Evolutionary conservation across 2,113 vertebrate species (phyloP).

Genomic region (Gavia stellata): DNA sequence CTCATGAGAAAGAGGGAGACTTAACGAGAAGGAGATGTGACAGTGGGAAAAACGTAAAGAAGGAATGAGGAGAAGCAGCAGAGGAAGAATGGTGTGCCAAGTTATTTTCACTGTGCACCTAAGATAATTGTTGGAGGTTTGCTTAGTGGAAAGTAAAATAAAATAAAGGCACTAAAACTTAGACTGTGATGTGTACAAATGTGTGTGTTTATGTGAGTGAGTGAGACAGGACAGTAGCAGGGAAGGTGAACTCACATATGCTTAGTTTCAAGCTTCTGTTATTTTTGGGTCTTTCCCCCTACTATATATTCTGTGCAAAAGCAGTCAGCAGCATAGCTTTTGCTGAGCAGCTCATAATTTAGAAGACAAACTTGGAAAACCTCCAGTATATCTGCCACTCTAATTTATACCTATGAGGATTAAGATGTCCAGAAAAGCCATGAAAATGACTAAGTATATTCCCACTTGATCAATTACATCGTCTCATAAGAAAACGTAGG

Average conservation of each 20-base stretch:
- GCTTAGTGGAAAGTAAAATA: background rate
- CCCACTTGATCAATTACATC: slow-evolving; percentile 53
- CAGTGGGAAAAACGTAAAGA: background rate
- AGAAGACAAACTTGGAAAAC: slow-evolving; percentile 29
- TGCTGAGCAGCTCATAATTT: slow-evolving; percentile 32
- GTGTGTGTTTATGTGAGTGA: too few relatives aligned
- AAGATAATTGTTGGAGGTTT: background rate
- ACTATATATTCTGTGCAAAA: background rate
- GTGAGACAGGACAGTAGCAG: background rate
- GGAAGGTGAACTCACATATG: background rate
- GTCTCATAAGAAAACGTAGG: background rate
- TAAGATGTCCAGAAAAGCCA: slow-evolving; percentile 41
- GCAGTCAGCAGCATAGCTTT: background rate
- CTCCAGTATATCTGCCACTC: slow-evolving; percentile 37
- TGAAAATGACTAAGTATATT: slow-evolving; percentile 42
- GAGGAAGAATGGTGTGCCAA: background rate
- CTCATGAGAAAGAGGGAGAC: background rate
- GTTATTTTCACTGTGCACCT: background rate
- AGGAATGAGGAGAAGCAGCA: background rate
- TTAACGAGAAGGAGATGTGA: background rate
- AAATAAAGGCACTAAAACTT: background rate
- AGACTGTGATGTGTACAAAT: background rate
- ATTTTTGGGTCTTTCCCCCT: background rate
- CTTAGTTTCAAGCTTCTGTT: background rate
- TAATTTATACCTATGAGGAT: slow-evolving; percentile 61